These are phyloP conservation scores for Ivindomyrus marchei DNA, from an alignment of 2,113 vertebrate genomes.

Conservation along the genomic window DNA sequence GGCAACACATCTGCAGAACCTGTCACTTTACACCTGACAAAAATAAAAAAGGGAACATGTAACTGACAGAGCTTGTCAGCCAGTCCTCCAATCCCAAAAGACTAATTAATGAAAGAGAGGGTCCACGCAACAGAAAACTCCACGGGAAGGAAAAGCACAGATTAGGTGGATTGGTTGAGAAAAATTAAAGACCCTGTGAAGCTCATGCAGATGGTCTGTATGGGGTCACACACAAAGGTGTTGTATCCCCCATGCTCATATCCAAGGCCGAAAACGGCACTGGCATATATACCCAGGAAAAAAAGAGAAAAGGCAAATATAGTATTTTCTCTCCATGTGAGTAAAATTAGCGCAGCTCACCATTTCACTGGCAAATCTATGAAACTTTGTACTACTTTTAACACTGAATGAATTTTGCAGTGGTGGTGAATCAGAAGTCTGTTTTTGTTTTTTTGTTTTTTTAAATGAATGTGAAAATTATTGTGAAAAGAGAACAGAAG, in stretches of 20 bases:
- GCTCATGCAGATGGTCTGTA: background rate
- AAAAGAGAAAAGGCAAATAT: background rate
- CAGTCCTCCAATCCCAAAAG: background rate
- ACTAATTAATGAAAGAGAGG: constrained; percentile 24
- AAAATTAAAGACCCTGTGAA: background rate
- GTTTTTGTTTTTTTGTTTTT: background rate
- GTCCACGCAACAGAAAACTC: background rate
- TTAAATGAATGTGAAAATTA: constrained; percentile 11
- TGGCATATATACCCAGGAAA: background rate
- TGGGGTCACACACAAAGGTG: background rate
- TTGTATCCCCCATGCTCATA: background rate
- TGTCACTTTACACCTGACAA: constrained; percentile 12
- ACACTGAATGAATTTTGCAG: background rate
- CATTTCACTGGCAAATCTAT: background rate
- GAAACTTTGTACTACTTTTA: background rate
- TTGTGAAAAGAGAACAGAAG: constrained; percentile 29
- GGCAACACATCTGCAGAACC: background rate
- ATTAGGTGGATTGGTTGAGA: background rate
- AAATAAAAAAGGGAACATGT: background rate
- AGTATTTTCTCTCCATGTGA: background rate
- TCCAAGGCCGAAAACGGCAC: background rate
- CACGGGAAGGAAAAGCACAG: background rate
- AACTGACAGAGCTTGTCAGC: constrained; percentile 15
- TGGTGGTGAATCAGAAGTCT: background rate
- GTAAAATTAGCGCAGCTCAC: background rate